Conservation (phyloP, 2,797 vertebrate species). For the Eulemur mongoz region DNA sequence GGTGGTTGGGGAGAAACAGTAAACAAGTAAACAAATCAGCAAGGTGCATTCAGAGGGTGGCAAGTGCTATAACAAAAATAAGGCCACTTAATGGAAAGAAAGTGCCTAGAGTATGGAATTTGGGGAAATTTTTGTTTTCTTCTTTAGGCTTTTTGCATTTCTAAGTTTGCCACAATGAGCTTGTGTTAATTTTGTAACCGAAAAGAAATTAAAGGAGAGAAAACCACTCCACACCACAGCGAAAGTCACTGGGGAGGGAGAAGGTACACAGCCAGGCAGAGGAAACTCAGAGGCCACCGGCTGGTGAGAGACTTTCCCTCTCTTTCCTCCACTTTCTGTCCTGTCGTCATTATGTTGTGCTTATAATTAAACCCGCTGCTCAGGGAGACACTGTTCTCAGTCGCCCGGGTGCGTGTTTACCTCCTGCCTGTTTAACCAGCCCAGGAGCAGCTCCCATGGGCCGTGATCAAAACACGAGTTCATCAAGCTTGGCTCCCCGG, state of each 20-base stretch:
- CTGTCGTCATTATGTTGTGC: neutral
- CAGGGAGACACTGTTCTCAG: neutral
- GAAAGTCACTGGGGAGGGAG: neutral
- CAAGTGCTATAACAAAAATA: neutral
- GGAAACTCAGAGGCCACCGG: neutral
- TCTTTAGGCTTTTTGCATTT: neutral
- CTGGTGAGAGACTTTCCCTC: fast-evolving
- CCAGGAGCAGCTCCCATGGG: constrained; percentile 2
- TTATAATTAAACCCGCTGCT: neutral
- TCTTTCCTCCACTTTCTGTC: neutral
- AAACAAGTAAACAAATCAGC: neutral
- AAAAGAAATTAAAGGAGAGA: neutral
- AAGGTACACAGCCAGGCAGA: fast-evolving
- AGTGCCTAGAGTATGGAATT: too few species aligned
- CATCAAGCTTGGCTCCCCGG: neutral
- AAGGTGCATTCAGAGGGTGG: neutral
- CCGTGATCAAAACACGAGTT: constrained; percentile 63
- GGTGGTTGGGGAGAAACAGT: neutral
- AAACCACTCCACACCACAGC: neutral
- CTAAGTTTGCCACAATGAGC: neutral
- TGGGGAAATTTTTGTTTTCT: neutral
- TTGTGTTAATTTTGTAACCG: neutral
- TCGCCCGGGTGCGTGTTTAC: constrained; percentile 45
- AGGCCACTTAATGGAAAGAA: neutral
- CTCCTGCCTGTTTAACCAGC: constrained; percentile 54